A percentile compares a stretch with the other conserved stretches of the same genome.
phyloP scores from a whole-genome alignment of 2,797 vertebrate genomes.

The Cossypha heuglini region DNA sequence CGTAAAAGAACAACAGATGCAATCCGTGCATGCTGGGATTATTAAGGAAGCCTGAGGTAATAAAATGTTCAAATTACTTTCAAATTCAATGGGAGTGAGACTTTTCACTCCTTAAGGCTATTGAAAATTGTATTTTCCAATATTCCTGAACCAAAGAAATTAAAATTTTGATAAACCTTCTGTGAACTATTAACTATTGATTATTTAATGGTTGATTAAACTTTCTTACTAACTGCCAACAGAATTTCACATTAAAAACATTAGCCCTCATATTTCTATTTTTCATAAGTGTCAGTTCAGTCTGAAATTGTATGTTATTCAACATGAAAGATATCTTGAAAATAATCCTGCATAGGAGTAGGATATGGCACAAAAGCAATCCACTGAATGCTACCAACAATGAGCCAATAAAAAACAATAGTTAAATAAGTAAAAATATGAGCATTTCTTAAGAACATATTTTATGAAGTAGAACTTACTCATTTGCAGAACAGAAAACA shows the following conservation, averaged over 20 bases:
- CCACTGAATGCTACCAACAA: neutral
- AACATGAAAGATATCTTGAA: neutral
- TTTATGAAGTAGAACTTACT: neutral
- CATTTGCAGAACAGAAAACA: neutral
- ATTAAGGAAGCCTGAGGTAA: neutral
- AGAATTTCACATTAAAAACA: neutral
- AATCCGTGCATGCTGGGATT: neutral
- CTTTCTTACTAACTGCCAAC: neutral
- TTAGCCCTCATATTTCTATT: neutral
- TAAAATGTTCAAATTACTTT: neutral
- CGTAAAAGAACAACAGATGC: neutral
- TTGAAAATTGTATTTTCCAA: neutral
- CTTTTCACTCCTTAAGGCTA: neutral
- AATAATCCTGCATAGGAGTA: neutral
- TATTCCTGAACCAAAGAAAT: neutral
- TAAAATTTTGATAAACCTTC: neutral
- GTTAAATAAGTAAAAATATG: neutral
- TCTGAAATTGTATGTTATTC: neutral
- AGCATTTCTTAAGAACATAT: neutral
- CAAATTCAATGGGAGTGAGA: neutral
- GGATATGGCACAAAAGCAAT: neutral
- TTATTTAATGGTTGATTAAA: constrained; percentile 29
- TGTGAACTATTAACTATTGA: neutral
- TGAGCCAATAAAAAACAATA: neutral
- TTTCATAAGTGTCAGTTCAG: neutral